Evolutionary conservation across 2,888 invertebrate species (phyloP).

Genomic region (Crossocerus cetratus): DNA sequence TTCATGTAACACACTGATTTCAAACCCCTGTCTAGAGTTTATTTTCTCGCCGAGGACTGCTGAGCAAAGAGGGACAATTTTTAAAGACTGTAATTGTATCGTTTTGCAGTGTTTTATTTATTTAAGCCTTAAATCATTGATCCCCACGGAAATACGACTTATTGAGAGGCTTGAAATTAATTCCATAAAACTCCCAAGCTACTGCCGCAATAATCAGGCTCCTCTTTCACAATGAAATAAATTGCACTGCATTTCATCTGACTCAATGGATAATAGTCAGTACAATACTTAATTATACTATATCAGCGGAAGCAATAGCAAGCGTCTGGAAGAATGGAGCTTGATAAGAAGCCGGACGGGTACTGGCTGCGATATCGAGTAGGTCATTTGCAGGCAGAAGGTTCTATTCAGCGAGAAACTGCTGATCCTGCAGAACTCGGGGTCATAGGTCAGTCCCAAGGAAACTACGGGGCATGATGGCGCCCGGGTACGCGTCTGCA

Average conservation of each 20-base stretch:
- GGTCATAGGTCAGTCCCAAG: constrained; percentile 34
- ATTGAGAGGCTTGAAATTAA: too few relatives aligned
- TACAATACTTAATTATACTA: background rate
- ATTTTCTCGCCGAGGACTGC: too few relatives aligned
- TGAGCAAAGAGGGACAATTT: too few relatives aligned
- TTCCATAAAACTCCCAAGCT: too few relatives aligned
- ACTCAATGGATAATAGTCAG: background rate
- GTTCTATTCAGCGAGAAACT: constrained; percentile 25
- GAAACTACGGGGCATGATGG: constrained; percentile 41
- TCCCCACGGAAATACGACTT: too few relatives aligned
- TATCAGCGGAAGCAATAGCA: background rate
- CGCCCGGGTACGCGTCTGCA: constrained; percentile 33
- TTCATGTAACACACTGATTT: too few relatives aligned
- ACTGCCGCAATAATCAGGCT: too few relatives aligned
- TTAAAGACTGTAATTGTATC: too few relatives aligned
- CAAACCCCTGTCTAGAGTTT: too few relatives aligned
- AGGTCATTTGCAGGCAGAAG: background rate
- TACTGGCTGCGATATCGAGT: background rate
- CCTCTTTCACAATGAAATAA: background rate
- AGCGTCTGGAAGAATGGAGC: background rate
- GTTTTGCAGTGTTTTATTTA: too few relatives aligned
- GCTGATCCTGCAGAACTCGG: constrained; percentile 16
- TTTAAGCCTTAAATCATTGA: too few relatives aligned
- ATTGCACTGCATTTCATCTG: background rate
- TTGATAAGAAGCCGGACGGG: too few relatives aligned